phyloP scores from a whole-genome alignment of 2,888 invertebrate species.

The Mesopsocus fuscifrons region DNA sequence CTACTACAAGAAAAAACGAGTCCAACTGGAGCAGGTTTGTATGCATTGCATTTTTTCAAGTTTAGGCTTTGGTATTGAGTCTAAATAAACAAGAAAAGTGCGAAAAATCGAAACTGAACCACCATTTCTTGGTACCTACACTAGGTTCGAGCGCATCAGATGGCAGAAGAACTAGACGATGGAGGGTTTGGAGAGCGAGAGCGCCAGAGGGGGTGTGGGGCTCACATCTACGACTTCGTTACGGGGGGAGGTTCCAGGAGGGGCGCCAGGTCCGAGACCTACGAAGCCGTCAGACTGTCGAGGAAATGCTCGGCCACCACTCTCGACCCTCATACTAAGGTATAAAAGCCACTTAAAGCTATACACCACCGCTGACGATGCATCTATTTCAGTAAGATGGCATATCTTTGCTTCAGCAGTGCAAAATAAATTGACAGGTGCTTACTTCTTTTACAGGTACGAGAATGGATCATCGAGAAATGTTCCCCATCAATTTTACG shows the following conservation, averaged over 20 bases:
- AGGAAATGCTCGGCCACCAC: slow-evolving; percentile 60
- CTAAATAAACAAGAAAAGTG: too few relatives aligned
- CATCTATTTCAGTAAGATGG: too few relatives aligned
- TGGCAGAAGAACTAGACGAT: not conserved
- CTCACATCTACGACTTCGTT: slow-evolving; percentile 17
- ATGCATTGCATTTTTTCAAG: too few relatives aligned
- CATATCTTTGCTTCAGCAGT: too few relatives aligned
- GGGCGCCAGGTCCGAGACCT: slow-evolving; percentile 29
- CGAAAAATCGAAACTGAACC: slow-evolving; percentile 14
- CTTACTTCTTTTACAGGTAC: too few relatives aligned
- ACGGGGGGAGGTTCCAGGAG: slow-evolving; percentile 19
- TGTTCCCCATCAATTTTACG: slow-evolving; percentile 43
- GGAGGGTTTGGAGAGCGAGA: slow-evolving; percentile 3
- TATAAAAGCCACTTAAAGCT: too few relatives aligned
- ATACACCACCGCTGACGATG: too few relatives aligned
- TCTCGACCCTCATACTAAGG: slow-evolving; percentile 70
- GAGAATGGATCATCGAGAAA: slow-evolving; percentile 65
- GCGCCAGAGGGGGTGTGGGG: slow-evolving; percentile 1
- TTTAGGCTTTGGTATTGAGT: too few relatives aligned
- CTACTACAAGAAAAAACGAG: slow-evolving; percentile 42
- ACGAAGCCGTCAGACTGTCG: slow-evolving; percentile 25
- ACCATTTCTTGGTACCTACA: too few relatives aligned
- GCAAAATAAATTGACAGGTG: too few relatives aligned
- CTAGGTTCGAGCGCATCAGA: slow-evolving; percentile 15
- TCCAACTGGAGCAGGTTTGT: slow-evolving; percentile 26